Evolutionary conservation across 1,140 invertebrate genomes (phyloP).

Genomic region (Drosophila punjabiensis): DNA sequence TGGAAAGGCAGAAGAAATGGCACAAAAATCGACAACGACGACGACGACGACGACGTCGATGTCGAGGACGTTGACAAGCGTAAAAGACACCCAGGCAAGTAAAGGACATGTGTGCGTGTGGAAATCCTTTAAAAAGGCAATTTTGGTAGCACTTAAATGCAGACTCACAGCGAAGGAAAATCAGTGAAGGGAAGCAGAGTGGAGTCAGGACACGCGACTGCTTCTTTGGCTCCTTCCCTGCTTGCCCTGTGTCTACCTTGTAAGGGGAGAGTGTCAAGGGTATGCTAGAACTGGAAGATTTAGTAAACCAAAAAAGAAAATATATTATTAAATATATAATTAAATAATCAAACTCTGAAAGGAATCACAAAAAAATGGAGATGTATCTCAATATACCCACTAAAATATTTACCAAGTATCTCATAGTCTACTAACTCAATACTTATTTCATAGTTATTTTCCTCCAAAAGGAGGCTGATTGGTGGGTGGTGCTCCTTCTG

Average conservation of each 20-base stretch:
- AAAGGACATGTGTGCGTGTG: conserved; percentile 58
- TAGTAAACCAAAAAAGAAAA: not conserved
- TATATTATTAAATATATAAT: not conserved
- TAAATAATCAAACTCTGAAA: too few relatives aligned
- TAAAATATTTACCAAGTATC: conserved; percentile 12
- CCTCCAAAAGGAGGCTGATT: conserved; percentile 34
- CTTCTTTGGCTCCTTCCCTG: not conserved
- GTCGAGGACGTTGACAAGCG: conserved; percentile 76
- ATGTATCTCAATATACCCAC: too few relatives aligned
- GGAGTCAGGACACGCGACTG: conserved; percentile 44
- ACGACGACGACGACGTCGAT: conserved; percentile 44
- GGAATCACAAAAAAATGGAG: not conserved
- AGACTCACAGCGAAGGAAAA: conserved; percentile 58
- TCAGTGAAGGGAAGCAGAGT: conserved; percentile 39
- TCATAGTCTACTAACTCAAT: not conserved
- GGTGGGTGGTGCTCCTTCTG: conserved; percentile 17
- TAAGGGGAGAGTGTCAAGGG: not conserved
- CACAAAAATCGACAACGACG: conserved; percentile 52
- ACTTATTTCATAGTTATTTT: conserved; percentile 14
- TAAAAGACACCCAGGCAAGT: conserved; percentile 63
- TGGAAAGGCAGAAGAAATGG: conserved; percentile 69
- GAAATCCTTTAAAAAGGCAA: conserved; percentile 83
- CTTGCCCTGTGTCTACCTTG: not conserved
- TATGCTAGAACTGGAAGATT: not conserved
- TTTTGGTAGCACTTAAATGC: conserved; percentile 82